Evolutionary conservation across 1,140 invertebrate genomes (phyloP).

Genomic region (Camponotus floridanus): DNA sequence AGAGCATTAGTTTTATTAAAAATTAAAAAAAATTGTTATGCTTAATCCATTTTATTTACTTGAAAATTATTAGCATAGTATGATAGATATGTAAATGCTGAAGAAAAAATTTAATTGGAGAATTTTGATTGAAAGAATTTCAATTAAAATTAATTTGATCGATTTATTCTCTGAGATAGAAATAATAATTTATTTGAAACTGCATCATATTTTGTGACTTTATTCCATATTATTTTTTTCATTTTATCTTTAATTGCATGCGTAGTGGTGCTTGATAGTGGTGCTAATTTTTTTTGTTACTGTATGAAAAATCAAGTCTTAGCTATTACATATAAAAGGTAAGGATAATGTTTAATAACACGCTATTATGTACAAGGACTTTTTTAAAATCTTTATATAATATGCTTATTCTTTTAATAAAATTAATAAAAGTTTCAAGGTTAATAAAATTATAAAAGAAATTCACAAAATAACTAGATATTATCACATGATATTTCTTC

Average conservation of each 20-base stretch:
- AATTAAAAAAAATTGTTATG: not conserved
- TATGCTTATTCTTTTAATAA: not conserved
- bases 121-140: not conserved
- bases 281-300: slow-evolving; percentile 4
- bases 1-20: not conserved
- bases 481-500: no score
- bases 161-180: not conserved
- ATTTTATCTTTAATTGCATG: slow-evolving; percentile 1
- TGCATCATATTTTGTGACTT: not conserved
- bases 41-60: not conserved
- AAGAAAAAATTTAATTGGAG: not conserved
- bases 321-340: slow-evolving; percentile 39
- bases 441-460: not conserved
- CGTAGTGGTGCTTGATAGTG: not conserved
- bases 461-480: no score
- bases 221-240: not conserved
- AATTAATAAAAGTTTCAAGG: not conserved
- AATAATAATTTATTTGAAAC: not conserved
- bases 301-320: slow-evolving; percentile 1
- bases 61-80: not conserved
- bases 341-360: slow-evolving; percentile 32
- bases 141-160: not conserved
- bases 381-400: not conserved
- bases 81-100: not conserved
- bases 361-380: not conserved